Evolutionary conservation across 1,140 invertebrate genomes (phyloP).

Genomic region (Hermatobates lingyangjiaoensis): DNA sequence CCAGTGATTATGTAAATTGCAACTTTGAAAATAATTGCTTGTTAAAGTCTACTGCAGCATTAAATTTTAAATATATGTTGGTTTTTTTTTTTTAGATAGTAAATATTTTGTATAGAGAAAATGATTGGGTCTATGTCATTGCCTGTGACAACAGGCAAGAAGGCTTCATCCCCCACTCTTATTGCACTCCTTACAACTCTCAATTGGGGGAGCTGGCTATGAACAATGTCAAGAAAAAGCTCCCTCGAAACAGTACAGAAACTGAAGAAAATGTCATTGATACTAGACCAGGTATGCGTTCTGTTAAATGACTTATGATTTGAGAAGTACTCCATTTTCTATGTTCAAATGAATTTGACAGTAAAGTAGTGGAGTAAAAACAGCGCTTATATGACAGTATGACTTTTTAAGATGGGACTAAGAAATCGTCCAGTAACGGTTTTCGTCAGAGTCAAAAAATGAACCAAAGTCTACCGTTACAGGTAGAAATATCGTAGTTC

Average conservation of each 20-base stretch:
- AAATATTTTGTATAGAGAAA: constrained; percentile 81
- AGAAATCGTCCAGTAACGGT: too few species aligned
- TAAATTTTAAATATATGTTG: neutral
- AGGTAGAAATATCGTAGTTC: too few species aligned
- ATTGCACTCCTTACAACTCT: constrained; percentile 69
- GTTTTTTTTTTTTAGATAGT: constrained; percentile 40
- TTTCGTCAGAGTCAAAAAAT: too few species aligned
- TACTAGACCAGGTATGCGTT: constrained; percentile 15
- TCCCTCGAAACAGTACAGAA: constrained; percentile 34
- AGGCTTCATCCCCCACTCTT: constrained; percentile 87
- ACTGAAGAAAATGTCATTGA: constrained; percentile 16
- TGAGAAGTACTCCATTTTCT: too few species aligned
- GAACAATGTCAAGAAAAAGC: constrained; percentile 60
- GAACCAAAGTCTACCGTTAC: too few species aligned
- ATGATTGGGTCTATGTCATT: constrained; percentile 93
- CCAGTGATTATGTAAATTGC: too few species aligned
- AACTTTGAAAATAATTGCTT: too few species aligned
- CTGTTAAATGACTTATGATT: too few species aligned
- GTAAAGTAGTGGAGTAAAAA: too few species aligned
- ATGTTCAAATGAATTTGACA: neutral
- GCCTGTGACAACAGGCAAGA: constrained; percentile 69
- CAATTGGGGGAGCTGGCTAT: constrained; percentile 49
- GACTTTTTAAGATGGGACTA: too few species aligned
- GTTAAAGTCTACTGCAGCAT: too few species aligned
- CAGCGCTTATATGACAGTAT: too few species aligned